Conservation (phyloP, 2,888 invertebrate species). For the Vannuccia rotundouncinata region DNA sequence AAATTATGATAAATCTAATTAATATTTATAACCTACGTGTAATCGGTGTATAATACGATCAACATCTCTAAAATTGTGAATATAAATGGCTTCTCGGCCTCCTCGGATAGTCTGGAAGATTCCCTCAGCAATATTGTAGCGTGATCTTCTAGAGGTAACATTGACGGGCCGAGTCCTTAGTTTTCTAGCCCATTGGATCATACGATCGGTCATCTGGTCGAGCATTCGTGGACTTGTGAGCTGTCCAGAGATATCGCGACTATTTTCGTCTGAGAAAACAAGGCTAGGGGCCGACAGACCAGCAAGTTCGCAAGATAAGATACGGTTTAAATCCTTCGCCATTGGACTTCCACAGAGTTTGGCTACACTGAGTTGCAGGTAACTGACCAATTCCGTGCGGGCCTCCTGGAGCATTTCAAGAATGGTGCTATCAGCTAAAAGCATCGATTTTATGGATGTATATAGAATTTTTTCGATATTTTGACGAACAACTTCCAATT, state of each 20-base stretch:
- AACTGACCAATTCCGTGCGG: neutral
- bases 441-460: neutral
- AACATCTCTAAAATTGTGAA: neutral
- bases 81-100: neutral
- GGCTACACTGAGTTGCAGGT: neutral
- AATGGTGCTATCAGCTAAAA: neutral
- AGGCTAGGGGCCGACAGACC: no score
- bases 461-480: neutral
- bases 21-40: neutral
- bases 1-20: neutral
- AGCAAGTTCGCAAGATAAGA: neutral
- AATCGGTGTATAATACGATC: neutral
- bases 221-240: no score
- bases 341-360: neutral
- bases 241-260: no score
- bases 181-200: neutral
- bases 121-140: neutral
- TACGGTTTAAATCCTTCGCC: neutral
- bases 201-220: neutral
- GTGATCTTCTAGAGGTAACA: neutral
- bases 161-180: neutral
- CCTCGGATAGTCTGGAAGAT: neutral
- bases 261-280: no score
- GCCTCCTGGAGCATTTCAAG: neutral
- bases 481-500: neutral